Evolutionary conservation across 2,888 invertebrate species (phyloP).

Genomic region (Polymixis flavicincta): DNA sequence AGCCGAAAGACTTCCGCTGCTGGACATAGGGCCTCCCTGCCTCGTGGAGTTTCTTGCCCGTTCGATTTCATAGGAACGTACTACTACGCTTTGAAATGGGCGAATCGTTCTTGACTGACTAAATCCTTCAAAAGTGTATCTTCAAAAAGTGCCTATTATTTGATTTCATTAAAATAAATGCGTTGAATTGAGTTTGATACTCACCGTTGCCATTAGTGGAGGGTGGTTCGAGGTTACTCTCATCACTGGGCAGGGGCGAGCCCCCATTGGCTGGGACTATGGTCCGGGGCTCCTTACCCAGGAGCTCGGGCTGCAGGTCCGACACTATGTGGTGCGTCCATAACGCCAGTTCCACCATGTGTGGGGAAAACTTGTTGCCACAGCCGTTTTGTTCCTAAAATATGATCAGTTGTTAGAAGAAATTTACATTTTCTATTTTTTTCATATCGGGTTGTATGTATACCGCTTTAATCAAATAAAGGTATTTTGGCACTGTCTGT

Average conservation of each 20-base stretch:
- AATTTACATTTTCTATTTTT: background rate
- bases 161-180: background rate
- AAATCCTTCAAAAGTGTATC: background rate
- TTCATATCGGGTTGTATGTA: background rate
- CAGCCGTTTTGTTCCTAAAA: conserved; percentile 89
- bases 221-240: conserved; percentile 95
- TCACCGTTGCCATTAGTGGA: conserved; percentile 89
- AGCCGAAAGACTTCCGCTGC: too few species aligned
- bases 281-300: conserved; percentile 93
- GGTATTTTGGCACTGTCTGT: background rate
- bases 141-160: background rate
- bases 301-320: conserved; percentile 95
- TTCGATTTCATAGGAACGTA: too few species aligned
- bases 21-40: too few species aligned
- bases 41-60: background rate
- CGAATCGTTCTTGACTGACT: background rate
- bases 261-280: conserved; percentile 89
- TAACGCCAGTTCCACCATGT: conserved; percentile 96
- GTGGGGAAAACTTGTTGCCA: conserved; percentile 93
- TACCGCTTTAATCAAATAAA: background rate
- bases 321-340: conserved; percentile 98
- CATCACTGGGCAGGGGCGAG: conserved; percentile 92
- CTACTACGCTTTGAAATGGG: background rate
- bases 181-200: conserved; percentile 6
- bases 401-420: conserved; percentile 2